Conservation (phyloP, 2,888 invertebrate genomes). For the Eugnorisma glareosa region DNA sequence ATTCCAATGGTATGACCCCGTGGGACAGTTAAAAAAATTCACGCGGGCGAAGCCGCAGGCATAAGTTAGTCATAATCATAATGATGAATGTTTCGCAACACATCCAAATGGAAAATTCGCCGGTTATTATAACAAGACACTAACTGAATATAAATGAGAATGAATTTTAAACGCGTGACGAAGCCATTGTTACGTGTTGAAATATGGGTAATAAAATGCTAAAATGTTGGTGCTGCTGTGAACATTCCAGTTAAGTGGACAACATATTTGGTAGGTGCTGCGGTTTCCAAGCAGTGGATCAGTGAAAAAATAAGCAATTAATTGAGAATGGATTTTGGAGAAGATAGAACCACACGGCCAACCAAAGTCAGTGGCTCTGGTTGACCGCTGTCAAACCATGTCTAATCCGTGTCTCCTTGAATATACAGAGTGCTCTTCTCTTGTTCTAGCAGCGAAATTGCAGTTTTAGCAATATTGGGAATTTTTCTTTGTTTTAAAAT, state of each 20-base stretch:
- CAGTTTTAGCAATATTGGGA: background rate
- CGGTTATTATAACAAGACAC: slow-evolving; percentile 44
- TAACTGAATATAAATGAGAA: slow-evolving; percentile 60
- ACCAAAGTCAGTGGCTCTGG: background rate
- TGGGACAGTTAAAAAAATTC: no score
- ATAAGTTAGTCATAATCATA: no score
- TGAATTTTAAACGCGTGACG: slow-evolving; percentile 54
- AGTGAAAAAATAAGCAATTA: background rate
- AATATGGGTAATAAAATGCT: slow-evolving; percentile 37
- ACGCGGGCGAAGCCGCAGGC: no score
- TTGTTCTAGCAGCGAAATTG: background rate
- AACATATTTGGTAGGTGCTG: background rate
- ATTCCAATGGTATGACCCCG: no score
- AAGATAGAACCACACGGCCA: background rate
- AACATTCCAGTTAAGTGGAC: background rate
- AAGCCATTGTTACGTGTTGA: slow-evolving; percentile 58
- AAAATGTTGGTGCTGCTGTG: background rate
- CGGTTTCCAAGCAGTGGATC: background rate
- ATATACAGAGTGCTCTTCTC: background rate
- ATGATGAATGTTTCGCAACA: slow-evolving; percentile 23
- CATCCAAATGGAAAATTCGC: slow-evolving; percentile 33
- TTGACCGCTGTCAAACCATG: background rate
- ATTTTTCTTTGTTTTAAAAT: background rate
- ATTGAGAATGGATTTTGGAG: background rate
- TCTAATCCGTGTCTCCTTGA: background rate